Evolutionary conservation across 2,888 invertebrate genomes (phyloP), one percentile per base, ranked within the genome.

Genomic region (Linnaemya tessellans): DNA sequence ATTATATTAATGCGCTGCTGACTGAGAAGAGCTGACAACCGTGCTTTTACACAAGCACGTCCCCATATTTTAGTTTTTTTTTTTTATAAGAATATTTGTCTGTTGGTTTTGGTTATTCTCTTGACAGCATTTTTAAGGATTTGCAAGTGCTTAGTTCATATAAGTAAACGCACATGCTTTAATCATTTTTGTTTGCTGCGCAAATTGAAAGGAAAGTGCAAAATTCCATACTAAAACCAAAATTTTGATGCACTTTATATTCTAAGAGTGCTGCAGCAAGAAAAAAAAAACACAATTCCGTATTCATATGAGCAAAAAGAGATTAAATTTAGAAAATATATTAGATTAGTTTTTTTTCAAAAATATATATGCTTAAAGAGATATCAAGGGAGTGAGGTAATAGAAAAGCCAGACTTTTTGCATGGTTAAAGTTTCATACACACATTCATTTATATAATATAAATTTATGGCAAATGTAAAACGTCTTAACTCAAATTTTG

Each of bases 81-180:
- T 54, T 30, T 22, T 18, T 18, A 41, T 54, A 54, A 4, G 9
- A 30, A 30, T 58, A 15, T 67, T 67, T 65, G 56, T 35, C 20
- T 11, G 65, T 46, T 67, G 74, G 89, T 88, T 87, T 89, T 89
- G 88, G 89, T 89, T 89, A 90, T 89, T 89, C 88, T 90, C 90
- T 90, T 90, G 90, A 90, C 89, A 90, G 89, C 89, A 88, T 90
- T 89, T 89, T 89, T 89, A 88, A 89, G 89, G 90, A 90, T 90
- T 90, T 90, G 89, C 90, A 90, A 90, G 89, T 90, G 88, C 90
- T 90, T 90, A 90, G 89, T 89, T 90, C 88, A 71, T 41, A 74
- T 60, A 62, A 74, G 35, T 5, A 80, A 60, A 60, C 10, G 9
- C 30, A 43, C 1, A 70, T 10, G 65, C 65, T 71, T 80, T 75